These are phyloP conservation scores for Nomada lathburiana DNA, from an alignment of 2,888 invertebrate species.

Conservation along the genomic window DNA sequence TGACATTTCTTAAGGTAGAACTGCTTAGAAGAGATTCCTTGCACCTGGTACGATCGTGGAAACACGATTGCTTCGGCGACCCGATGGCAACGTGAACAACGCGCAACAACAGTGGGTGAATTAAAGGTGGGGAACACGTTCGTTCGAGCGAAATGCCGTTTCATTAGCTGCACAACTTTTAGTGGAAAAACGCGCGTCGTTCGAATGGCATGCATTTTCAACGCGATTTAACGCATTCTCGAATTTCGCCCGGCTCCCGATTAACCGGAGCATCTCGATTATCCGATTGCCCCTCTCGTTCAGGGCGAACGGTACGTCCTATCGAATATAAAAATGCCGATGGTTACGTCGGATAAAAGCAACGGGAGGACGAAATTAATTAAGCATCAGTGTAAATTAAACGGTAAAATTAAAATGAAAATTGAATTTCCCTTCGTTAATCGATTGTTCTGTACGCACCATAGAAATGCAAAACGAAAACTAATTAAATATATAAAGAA, in stretches of 20 bases:
- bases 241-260: neutral
- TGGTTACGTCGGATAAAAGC: no score
- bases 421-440: no score
- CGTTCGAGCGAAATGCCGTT: constrained; percentile 3
- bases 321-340: no score
- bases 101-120: no score
- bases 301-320: neutral
- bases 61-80: neutral
- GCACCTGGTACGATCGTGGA: neutral
- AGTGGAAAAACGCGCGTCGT: neutral
- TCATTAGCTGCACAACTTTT: neutral
- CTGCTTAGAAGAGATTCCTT: no score
- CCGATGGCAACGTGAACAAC: neutral
- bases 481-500: no score
- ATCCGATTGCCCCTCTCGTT: neutral
- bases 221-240: neutral
- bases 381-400: no score
- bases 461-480: no score
- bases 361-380: no score
- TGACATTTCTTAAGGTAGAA: no score
- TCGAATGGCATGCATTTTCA: neutral
- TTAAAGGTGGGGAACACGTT: neutral
- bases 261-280: neutral
- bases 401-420: no score
- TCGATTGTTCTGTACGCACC: no score